A percentile compares a stretch with the other conserved stretches of the same genome.
phyloP scores from a whole-genome alignment of 2,888 invertebrate species.

The Nemoura dubitans region DNA sequence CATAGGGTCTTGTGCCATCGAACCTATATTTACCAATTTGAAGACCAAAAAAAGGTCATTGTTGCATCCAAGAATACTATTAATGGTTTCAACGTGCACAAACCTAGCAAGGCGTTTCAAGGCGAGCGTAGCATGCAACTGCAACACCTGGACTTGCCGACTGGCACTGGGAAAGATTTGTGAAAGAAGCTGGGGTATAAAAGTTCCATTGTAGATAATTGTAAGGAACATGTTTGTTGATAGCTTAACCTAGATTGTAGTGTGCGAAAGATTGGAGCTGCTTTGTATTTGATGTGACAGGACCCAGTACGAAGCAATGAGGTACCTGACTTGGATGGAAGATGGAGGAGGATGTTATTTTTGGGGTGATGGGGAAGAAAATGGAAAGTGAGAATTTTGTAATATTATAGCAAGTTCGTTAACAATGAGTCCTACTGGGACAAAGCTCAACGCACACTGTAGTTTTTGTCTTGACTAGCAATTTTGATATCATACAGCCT shows the following conservation, averaged over 20 bases:
- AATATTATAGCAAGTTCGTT: neutral
- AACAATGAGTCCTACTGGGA: no score
- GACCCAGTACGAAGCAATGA: neutral
- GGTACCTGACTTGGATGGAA: neutral
- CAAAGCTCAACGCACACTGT: no score
- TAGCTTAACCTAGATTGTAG: slow-evolving; percentile 13
- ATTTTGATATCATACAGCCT: no score
- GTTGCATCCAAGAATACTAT: neutral
- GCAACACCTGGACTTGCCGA: neutral
- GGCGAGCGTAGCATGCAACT: neutral
- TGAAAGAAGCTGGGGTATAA: neutral
- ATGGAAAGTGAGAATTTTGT: neutral
- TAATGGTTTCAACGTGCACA: neutral
- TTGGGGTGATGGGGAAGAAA: neutral
- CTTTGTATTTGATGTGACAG: neutral
- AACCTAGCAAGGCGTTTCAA: neutral
- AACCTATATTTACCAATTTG: slow-evolving; percentile 26
- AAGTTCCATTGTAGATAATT: slow-evolving; percentile 16
- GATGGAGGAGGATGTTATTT: neutral
- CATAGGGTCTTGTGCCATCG: neutral
- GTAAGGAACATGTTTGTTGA: slow-evolving; percentile 31
- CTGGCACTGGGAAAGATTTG: neutral
- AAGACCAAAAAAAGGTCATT: neutral
- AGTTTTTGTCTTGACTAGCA: no score
- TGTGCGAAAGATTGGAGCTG: neutral